phyloP scores from a whole-genome alignment of 2,113 vertebrate genomes.

The Diadophis punctatus region DNA sequence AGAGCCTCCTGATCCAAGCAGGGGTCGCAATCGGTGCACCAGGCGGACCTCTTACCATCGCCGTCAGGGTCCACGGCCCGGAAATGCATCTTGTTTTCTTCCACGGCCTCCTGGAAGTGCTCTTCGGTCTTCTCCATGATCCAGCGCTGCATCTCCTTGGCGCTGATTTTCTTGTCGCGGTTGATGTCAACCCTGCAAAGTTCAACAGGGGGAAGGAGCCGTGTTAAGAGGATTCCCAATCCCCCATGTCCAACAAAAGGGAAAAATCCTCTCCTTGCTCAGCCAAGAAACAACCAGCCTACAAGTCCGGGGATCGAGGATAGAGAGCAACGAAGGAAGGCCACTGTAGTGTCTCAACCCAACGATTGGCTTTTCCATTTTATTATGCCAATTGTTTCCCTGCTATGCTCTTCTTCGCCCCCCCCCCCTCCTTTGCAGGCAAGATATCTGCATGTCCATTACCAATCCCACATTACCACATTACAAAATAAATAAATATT shows the following conservation, averaged over 20 bases:
- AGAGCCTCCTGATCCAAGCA: too few species aligned
- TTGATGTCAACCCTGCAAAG: constrained; percentile 83
- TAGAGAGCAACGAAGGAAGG: not conserved
- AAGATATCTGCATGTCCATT: not conserved
- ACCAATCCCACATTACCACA: not conserved
- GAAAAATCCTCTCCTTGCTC: not conserved
- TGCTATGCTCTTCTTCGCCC: too few species aligned
- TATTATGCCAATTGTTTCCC: not conserved
- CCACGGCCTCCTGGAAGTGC: constrained; percentile 88
- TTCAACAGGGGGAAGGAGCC: not conserved
- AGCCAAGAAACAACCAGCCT: not conserved
- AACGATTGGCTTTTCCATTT: not conserved
- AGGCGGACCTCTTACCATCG: too few species aligned
- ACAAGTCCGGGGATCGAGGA: not conserved
- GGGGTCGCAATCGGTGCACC: too few species aligned
- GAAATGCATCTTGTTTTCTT: constrained; percentile 90
- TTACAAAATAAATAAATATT: too few species aligned
- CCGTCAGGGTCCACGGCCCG: constrained; percentile 87
- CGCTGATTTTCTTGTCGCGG: constrained; percentile 80
- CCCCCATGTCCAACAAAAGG: not conserved
- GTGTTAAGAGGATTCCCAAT: not conserved
- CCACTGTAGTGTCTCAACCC: rapidly evolving
- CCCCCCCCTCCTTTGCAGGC: too few species aligned
- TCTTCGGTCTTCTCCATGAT: constrained; percentile 95
- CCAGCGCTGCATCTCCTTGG: constrained; percentile 93